Conservation (phyloP, 2,888 invertebrate species). For the Himalopsyche anomala region DNA sequence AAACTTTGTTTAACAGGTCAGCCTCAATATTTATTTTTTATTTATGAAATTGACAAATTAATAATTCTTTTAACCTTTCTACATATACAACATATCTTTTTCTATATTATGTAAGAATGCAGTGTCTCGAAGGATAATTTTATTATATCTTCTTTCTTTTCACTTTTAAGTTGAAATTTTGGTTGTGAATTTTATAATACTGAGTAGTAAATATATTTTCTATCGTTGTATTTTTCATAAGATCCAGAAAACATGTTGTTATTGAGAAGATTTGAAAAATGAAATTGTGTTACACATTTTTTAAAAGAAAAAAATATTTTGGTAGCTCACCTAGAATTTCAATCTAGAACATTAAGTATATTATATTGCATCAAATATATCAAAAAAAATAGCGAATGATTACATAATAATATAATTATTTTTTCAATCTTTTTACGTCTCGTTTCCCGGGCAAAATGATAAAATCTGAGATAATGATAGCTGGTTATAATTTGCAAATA, state of each 20-base stretch:
- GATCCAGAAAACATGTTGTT: too few relatives aligned
- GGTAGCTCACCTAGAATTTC: too few relatives aligned
- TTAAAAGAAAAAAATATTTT: too few relatives aligned
- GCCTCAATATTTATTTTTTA: conserved; percentile 67
- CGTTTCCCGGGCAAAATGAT: neutral
- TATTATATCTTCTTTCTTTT: neutral
- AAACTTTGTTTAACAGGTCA: conserved; percentile 86
- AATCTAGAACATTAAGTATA: too few relatives aligned
- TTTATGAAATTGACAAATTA: neutral
- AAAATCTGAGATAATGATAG: neutral
- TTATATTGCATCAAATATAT: too few relatives aligned
- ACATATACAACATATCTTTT: neutral
- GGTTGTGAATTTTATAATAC: too few relatives aligned
- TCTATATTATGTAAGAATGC: neutral
- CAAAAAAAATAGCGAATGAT: neutral
- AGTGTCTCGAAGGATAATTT: neutral
- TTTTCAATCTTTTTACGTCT: neutral
- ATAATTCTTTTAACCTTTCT: too few relatives aligned
- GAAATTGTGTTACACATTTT: too few relatives aligned
- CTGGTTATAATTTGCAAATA: neutral
- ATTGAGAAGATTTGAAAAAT: too few relatives aligned
- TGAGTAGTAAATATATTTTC: too few relatives aligned
- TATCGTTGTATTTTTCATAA: too few relatives aligned
- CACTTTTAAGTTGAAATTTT: too few relatives aligned
- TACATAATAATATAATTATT: neutral